phyloP scores from a whole-genome alignment of 2,888 invertebrate species.

The Syrphus vitripennis region DNA sequence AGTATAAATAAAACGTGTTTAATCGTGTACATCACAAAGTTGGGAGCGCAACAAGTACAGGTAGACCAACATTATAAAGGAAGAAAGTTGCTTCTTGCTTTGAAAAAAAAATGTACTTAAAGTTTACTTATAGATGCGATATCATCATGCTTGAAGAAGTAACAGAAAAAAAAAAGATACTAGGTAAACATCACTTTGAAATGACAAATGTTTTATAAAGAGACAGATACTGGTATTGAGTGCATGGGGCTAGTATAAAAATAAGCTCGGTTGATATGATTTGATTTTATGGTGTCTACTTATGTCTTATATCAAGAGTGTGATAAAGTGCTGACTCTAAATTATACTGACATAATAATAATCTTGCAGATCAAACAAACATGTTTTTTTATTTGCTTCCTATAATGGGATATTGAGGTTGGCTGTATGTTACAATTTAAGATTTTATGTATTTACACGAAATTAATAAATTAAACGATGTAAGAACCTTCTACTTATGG shows the following conservation, averaged over 20 bases:
- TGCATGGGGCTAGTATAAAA: slow-evolving; percentile 12
- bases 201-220: slow-evolving; percentile 53
- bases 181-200: slow-evolving; percentile 28
- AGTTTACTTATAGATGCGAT: neutral
- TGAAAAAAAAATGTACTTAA: slow-evolving; percentile 3
- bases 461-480: neutral
- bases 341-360: slow-evolving; percentile 51
- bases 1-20: slow-evolving; percentile 29
- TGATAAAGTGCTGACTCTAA: slow-evolving; percentile 50
- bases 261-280: slow-evolving; percentile 6
- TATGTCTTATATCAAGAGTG: slow-evolving; percentile 50
- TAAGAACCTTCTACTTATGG: too few relatives aligned
- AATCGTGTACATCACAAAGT: slow-evolving; percentile 13
- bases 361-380: neutral
- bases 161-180: slow-evolving; percentile 15
- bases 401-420: slow-evolving; percentile 36
- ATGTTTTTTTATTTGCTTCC: neutral
- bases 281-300: slow-evolving; percentile 58
- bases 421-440: slow-evolving; percentile 34
- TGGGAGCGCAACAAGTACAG: slow-evolving; percentile 34
- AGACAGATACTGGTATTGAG: slow-evolving; percentile 22
- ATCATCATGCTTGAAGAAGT: slow-evolving; percentile 3
- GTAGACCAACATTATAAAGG: slow-evolving; percentile 33
- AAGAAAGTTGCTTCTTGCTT: slow-evolving; percentile 59
- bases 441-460: neutral